Conservation (phyloP, 2,797 vertebrate genomes). For the Muscicapa comitata region DNA sequence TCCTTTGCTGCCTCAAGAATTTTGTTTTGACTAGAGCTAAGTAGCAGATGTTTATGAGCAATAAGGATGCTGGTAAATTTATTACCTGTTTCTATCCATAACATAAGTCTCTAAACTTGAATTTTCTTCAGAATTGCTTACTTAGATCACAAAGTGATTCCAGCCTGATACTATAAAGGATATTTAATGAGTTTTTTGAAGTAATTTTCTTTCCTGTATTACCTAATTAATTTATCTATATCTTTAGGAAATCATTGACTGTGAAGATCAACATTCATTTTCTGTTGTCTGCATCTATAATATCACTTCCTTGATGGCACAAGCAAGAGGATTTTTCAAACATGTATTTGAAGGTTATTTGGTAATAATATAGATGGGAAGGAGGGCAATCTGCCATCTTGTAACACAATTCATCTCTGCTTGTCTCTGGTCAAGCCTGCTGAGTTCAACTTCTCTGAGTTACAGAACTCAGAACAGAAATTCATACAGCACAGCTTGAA, state of each 20-base stretch:
- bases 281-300: background rate
- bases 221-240: background rate
- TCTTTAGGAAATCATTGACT: background rate
- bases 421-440: background rate
- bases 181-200: background rate
- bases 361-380: background rate
- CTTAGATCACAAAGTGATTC: background rate
- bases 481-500: background rate
- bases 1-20: background rate
- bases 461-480: background rate
- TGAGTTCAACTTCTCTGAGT: background rate
- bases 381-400: background rate
- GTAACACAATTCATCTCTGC: background rate
- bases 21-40: conserved; percentile 14
- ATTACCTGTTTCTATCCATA: background rate
- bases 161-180: background rate
- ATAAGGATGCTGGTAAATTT: background rate
- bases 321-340: background rate
- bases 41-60: background rate
- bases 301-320: background rate
- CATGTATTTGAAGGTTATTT: background rate
- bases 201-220: background rate
- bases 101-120: background rate
- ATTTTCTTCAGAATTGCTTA: background rate
- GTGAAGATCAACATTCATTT: background rate